Percentiles rank a stretch among this genome's conserved stretches.
phyloP scores from a whole-genome alignment of 2,113 vertebrate species.

The Semnornis frantzii region DNA sequence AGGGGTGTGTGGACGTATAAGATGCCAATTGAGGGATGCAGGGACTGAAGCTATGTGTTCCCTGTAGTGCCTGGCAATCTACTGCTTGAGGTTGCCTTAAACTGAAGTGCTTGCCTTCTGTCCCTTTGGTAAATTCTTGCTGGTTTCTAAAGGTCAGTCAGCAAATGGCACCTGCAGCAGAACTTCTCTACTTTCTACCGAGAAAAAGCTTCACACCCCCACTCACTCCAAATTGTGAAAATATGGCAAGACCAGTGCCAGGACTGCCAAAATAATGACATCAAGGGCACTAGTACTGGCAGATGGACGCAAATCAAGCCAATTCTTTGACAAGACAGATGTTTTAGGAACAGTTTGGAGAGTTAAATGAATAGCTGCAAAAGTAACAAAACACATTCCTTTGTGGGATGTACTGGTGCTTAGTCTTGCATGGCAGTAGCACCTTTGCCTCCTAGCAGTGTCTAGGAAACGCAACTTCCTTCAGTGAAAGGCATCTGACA shows the following conservation, averaged over 20 bases:
- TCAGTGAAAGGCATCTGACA: background rate
- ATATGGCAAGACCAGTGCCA: background rate
- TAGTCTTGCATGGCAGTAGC: background rate
- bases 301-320: background rate
- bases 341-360: background rate
- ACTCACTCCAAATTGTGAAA: accelerated
- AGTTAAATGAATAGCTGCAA: background rate
- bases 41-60: background rate
- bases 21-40: no score
- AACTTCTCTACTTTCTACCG: background rate
- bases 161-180: accelerated
- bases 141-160: accelerated
- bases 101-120: background rate
- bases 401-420: background rate
- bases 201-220: background rate
- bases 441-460: background rate
- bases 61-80: accelerated
- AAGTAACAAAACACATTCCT: background rate
- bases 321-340: background rate
- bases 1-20: no score
- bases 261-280: background rate
- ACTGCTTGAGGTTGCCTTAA: background rate
- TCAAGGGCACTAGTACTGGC: background rate
- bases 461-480: background rate
- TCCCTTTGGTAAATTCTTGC: accelerated